A percentile compares a stretch with the other conserved stretches of the same genome.
phyloP scores from a whole-genome alignment of 2,888 invertebrate species.

The Leucozona laternaria region DNA sequence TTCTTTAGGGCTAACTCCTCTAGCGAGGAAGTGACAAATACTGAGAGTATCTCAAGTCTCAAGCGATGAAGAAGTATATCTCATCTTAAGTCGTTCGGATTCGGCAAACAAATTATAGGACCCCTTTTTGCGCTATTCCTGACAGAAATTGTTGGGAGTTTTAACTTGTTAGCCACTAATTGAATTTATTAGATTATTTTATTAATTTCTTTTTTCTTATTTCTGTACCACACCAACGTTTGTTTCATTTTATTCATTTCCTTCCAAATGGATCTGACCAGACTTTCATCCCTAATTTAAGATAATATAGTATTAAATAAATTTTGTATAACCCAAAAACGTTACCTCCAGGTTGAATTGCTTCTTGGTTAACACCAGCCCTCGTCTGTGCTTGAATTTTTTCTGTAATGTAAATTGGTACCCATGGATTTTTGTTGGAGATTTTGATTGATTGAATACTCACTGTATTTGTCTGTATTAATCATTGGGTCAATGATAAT shows the following conservation, averaged over 20 bases:
- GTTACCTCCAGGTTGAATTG: slow-evolving; percentile 86
- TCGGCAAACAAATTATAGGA: too few relatives aligned
- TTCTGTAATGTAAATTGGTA: slow-evolving; percentile 79
- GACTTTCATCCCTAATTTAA: slow-evolving; percentile 84
- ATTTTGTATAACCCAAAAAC: not conserved
- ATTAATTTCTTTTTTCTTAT: not conserved
- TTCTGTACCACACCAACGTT: not conserved
- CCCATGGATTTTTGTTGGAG: not conserved
- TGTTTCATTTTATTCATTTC: slow-evolving; percentile 78
- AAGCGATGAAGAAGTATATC: too few relatives aligned
- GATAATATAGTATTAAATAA: slow-evolving; percentile 59
- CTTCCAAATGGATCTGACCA: slow-evolving; percentile 85
- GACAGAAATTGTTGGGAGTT: too few relatives aligned
- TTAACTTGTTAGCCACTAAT: too few relatives aligned
- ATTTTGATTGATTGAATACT: slow-evolving; percentile 32
- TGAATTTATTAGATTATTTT: not conserved
- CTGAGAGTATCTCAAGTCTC: too few relatives aligned
- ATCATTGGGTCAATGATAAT: slow-evolving; percentile 87
- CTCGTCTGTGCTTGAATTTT: slow-evolving; percentile 84
- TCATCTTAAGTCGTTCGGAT: too few relatives aligned
- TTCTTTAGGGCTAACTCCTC: too few relatives aligned
- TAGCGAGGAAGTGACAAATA: too few relatives aligned
- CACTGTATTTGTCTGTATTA: slow-evolving; percentile 85
- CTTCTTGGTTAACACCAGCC: slow-evolving; percentile 84
- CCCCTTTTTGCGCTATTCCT: too few relatives aligned